Evolutionary conservation across 2,888 invertebrate genomes (phyloP), one percentile per base, ranked within the genome.

Genomic region (Teinopalpus imperialis): DNA sequence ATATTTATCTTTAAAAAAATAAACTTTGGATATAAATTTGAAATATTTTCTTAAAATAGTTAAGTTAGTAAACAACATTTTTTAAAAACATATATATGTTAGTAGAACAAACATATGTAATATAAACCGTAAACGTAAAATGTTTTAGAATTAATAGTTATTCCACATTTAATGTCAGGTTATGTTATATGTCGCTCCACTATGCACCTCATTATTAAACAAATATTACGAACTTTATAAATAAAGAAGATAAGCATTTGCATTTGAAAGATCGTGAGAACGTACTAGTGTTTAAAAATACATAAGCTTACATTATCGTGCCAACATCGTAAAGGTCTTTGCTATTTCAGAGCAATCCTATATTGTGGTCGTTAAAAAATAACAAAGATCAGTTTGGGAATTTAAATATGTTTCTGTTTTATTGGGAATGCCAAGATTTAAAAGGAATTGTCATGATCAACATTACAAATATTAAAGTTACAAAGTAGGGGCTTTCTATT

Each of bases 251-350:
- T 26, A 29, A 39, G 10, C 21, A 34, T 20, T 21, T 18, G 13
- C 27, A 16, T 27, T 40, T 21, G 45, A 45, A 40, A 45, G 16
- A 45, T 34, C 45, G 45, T 45, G 44, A 21, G 45, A 45, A 40
- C 27, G 16, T 21, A 21, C 26, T 29, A 16, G 21, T 32, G 32
- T 39, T 45, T 45, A 45, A 45, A 45, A 45, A 45, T 34, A 26
- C 23, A 34, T 32, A 20, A 39, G 32, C 9, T n/a, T 18, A 16
- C 16, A 13, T 26, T 29, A 34, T 27, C 31, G 24, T 26, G 12
- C 9, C 18, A 31, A 37, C 21, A 10, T 5, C 3, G 1, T n/a
- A 26, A 34, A 20, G 27, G 44, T 20, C 23, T 23, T 20, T 26
- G 37, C 7, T 20, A 24, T 37, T 31, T 18, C 7, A 12, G 12